These are phyloP conservation scores for Salmo trutta DNA, from an alignment of 2,797 vertebrate species.

Conservation along the genomic window DNA sequence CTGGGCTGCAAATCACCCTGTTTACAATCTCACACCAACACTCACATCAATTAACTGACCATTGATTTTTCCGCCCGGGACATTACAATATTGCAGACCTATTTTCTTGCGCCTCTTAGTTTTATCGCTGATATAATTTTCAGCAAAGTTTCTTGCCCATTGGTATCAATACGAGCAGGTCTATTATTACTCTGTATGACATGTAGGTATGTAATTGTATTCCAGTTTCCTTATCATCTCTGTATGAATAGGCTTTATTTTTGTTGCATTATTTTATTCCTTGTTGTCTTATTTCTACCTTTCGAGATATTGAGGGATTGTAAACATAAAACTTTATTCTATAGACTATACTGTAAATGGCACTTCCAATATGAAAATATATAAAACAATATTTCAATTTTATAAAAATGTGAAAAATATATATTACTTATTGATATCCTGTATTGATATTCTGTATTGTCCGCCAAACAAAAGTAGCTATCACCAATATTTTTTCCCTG, in stretches of 20 bases:
- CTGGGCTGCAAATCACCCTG: slow-evolving; percentile 87
- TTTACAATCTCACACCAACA: slow-evolving; percentile 86
- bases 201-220: slow-evolving; percentile 21
- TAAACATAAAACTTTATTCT: not conserved
- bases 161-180: slow-evolving; percentile 31
- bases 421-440: slow-evolving; percentile 37
- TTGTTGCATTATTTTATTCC: not conserved
- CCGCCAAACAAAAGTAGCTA: slow-evolving; percentile 60
- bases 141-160: slow-evolving; percentile 57
- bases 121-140: slow-evolving; percentile 32
- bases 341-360: not conserved
- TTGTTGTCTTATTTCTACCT: not conserved
- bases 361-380: not conserved
- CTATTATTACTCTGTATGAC: slow-evolving; percentile 29
- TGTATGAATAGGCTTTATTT: not conserved
- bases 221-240: slow-evolving; percentile 34
- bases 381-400: not conserved
- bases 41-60: slow-evolving; percentile 83
- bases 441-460: slow-evolving; percentile 43
- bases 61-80: slow-evolving; percentile 85
- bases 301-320: not conserved
- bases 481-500: slow-evolving; percentile 48
- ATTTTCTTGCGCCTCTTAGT: slow-evolving; percentile 28
- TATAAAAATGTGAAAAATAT: slow-evolving; percentile 18
- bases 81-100: slow-evolving; percentile 80